Evolutionary conservation across 2,797 vertebrate species (phyloP).

Genomic region (Serranus cabrilla): DNA sequence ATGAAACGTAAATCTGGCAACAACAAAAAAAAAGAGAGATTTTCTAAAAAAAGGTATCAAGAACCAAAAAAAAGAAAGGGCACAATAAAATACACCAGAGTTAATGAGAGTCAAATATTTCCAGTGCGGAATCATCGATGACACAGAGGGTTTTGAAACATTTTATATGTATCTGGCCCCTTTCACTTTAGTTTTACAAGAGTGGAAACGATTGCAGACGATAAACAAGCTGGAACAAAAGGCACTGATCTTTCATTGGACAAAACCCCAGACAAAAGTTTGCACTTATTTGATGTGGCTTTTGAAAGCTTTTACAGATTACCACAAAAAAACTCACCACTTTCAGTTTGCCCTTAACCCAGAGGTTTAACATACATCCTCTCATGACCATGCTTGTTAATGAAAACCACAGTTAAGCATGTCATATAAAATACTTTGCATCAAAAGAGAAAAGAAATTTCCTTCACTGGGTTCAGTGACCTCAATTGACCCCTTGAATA

Average conservation of each 20-base stretch:
- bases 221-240: conserved; percentile 34
- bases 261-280: conserved; percentile 10
- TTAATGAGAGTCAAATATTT: conserved; percentile 37
- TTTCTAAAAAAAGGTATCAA: conserved; percentile 25
- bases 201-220: conserved; percentile 36
- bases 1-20: background rate
- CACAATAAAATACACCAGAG: background rate
- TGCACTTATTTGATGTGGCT: conserved; percentile 38
- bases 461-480: background rate
- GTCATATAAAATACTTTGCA: conserved; percentile 27
- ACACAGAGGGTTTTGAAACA: conserved; percentile 27
- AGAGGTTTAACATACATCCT: conserved; percentile 31
- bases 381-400: conserved; percentile 22
- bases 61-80: conserved; percentile 1
- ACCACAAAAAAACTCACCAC: conserved; percentile 28
- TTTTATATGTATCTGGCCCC: conserved; percentile 29
- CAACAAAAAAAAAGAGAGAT: background rate
- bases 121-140: conserved; percentile 19
- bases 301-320: conserved; percentile 19
- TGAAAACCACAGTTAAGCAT: conserved; percentile 32
- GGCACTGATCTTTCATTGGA: conserved; percentile 16
- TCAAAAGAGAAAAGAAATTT: conserved; percentile 22
- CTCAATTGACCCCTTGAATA: conserved; percentile 25
- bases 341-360: conserved; percentile 23
- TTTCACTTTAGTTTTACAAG: conserved; percentile 36